Conservation (phyloP, 2,113 vertebrate species). For the Neolamprologus modestus region DNA sequence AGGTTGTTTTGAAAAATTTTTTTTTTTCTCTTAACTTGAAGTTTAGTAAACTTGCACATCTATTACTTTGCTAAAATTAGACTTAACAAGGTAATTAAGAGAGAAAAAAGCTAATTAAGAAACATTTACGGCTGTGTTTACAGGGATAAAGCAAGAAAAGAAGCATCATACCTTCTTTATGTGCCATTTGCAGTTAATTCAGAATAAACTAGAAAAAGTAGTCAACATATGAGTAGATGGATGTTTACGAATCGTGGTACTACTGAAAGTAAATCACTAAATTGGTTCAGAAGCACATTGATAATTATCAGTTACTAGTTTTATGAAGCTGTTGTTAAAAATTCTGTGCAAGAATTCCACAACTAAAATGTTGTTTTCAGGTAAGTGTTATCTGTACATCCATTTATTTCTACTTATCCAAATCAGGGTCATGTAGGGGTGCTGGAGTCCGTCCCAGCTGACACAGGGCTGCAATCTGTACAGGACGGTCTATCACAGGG, state of each 20-base stretch:
- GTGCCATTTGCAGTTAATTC: background rate
- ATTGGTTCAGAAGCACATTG: background rate
- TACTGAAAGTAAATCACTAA: background rate
- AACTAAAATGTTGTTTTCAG: background rate
- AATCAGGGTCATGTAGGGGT: background rate
- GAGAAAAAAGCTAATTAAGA: background rate
- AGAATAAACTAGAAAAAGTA: background rate
- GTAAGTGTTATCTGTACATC: background rate
- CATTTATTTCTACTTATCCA: background rate
- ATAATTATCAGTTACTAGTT: background rate
- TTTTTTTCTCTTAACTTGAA: background rate
- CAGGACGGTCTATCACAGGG: background rate
- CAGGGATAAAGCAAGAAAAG: background rate
- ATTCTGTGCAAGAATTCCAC: background rate
- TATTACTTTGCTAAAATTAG: background rate
- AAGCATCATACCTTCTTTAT: background rate
- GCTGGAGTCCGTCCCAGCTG: background rate
- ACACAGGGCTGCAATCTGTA: accelerated
- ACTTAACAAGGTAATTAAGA: accelerated
- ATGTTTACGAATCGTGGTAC: background rate
- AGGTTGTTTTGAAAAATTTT: background rate
- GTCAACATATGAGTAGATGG: background rate
- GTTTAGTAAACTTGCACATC: background rate
- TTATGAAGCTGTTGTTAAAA: background rate
- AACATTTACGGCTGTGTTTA: background rate